Percentiles rank a stretch among this genome's conserved stretches.
Conservation (phyloP, 1,140 invertebrate species). For the Littorina saxatilis region DNA sequence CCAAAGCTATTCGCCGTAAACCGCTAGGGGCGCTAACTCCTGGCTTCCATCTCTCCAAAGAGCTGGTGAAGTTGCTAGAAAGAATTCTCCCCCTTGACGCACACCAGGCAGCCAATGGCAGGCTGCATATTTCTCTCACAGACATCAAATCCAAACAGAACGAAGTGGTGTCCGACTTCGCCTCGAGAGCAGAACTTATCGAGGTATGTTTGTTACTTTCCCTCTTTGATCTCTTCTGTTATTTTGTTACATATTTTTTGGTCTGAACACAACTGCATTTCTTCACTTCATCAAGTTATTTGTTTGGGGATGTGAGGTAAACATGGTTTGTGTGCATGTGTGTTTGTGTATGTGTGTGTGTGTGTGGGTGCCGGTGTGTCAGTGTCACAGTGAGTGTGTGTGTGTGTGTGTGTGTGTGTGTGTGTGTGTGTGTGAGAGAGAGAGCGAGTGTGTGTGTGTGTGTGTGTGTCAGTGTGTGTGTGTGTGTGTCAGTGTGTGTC, state of each 20-base stretch:
- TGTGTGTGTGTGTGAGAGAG: too few species aligned
- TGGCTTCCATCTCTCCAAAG: conserved; percentile 57
- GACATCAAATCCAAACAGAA: conserved; percentile 60
- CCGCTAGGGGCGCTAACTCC: conserved; percentile 65
- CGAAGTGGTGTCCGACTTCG: conserved; percentile 58
- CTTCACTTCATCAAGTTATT: too few species aligned
- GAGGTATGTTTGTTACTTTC: conserved; percentile 52
- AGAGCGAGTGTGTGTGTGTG: too few species aligned
- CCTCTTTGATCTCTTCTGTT: too few species aligned
- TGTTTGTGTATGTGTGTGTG: too few species aligned
- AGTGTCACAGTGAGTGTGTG: too few species aligned
- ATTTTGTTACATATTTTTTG: neutral
- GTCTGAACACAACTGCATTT: neutral
- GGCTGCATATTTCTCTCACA: conserved; percentile 69
- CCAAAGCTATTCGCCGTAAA: conserved; percentile 56
- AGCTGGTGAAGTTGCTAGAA: conserved; percentile 57
- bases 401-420: too few species aligned
- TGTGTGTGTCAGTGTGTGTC: too few species aligned
- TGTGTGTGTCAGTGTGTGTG: too few species aligned
- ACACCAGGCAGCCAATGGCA: conserved; percentile 54
- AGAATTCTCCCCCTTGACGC: conserved; percentile 60
- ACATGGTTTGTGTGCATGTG: too few species aligned
- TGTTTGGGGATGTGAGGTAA: neutral
- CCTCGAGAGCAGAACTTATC: conserved; percentile 63
- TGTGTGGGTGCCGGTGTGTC: too few species aligned